These are phyloP conservation scores for Ascaphus truei DNA, from an alignment of 2,113 vertebrate genomes.

Conservation along the genomic window DNA sequence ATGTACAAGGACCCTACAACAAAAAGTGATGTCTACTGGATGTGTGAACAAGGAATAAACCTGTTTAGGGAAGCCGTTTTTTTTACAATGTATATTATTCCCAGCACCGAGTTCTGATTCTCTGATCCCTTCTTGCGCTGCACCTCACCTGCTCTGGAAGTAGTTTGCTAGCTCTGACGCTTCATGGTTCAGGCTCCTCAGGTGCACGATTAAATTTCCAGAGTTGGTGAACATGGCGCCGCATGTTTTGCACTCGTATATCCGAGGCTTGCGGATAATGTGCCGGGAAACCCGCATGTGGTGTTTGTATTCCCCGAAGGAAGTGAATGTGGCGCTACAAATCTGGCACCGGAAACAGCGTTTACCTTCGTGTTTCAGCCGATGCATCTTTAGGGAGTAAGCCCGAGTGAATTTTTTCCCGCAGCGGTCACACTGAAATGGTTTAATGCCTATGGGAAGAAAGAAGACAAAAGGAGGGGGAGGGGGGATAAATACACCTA, in stretches of 20 bases:
- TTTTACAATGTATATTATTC: no score
- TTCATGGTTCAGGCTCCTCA: conserved; percentile 99
- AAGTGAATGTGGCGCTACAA: conserved; percentile 99
- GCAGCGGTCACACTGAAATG: conserved; percentile 99
- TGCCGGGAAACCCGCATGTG: conserved; percentile 99
- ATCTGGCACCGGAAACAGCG: conserved; percentile 99
- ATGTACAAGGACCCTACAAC: no score
- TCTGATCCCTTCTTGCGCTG: conserved; percentile 54
- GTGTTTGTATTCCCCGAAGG: conserved; percentile 99
- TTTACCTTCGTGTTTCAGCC: conserved; percentile 99
- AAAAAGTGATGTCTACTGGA: no score
- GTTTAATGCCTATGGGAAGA: conserved; percentile 89
- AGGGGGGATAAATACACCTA: no score
- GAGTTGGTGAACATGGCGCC: conserved; percentile 99
- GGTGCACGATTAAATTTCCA: conserved; percentile 99
- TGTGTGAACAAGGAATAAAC: no score
- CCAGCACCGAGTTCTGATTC: not conserved
- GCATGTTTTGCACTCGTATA: conserved; percentile 99
- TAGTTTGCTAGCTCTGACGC: conserved; percentile 99
- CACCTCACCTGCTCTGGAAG: conserved; percentile 99
- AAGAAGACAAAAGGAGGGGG: not conserved
- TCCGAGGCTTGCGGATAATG: conserved; percentile 99
- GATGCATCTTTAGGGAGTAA: conserved; percentile 99
- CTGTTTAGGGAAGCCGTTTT: no score
- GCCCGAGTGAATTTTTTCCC: conserved; percentile 99